Base-by-base conservation (phyloP, 2,888 invertebrate species). In the Idaea straminata region DNA sequence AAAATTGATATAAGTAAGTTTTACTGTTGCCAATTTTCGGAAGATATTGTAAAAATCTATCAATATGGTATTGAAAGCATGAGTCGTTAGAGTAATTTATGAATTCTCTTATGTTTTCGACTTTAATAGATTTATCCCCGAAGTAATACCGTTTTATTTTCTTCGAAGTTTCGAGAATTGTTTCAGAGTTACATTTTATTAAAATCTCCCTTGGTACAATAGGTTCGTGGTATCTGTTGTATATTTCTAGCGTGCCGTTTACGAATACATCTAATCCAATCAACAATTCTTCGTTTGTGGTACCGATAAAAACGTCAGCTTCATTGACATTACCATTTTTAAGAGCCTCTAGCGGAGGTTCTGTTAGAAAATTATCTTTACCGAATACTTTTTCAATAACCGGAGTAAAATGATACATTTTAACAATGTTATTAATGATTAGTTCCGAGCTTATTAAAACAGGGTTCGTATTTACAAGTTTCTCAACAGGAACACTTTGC, bases 281-380 rank as follows among this genome's bases (percentile, higher is more conserved):
- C 13, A 83, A 35, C 0, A 95, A 94, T 87, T 97, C 97, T 64
- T 95, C 93, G 0, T 93, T 93, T 10, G 95, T 96, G 10, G 95
- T 81, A 1, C 97, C 97, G 35, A 95, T 91, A 78, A 97, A 94
- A 81, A 96, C 91, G 0, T 96, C 96, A 1, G 95, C 91, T 57
- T 84, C 74, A 61, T 84, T 84, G 5, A 94, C 79, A 15, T 83
- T 86, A 35, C 95, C 95, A 38, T 87, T 84, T 75, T 78, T 83
- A 38, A 84, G 67, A 35, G 74, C 63, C 15, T 79, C 72, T 6
- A 75, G 61, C 3, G 81, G 81, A n/a, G 77, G 69, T 68, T 83
- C 80, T 0, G 76, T 79, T 16, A 87, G 36, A 60, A 86, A 87
- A 61, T 78, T 75, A 4, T 81, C 77, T 61, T 76, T 67, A 0